phyloP scores from a whole-genome alignment of 1,140 invertebrate species.

The Anastatus disparis region DNA sequence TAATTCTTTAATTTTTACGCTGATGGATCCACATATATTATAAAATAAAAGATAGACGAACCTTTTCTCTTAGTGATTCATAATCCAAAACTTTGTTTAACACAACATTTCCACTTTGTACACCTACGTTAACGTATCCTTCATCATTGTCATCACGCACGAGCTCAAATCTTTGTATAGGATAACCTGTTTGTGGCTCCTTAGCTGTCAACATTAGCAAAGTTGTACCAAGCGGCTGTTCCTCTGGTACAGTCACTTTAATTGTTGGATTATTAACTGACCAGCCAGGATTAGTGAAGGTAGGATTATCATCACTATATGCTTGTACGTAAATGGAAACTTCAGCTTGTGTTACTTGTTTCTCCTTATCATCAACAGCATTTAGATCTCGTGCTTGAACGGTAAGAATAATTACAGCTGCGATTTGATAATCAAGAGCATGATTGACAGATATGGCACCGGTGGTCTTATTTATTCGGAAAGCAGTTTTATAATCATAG shows the following conservation, averaged over 20 bases:
- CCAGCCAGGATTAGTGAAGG: conserved; percentile 79
- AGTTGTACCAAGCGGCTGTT: conserved; percentile 81
- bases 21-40: background rate
- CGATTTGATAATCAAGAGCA: conserved; percentile 79
- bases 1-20: background rate
- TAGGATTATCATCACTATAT: conserved; percentile 81
- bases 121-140: conserved; percentile 70
- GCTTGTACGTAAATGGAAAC: conserved; percentile 84
- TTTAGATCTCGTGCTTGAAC: conserved; percentile 80
- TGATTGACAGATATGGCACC: conserved; percentile 79
- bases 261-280: conserved; percentile 75
- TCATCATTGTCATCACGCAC: conserved; percentile 60
- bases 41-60: conserved; percentile 50
- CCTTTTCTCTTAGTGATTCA: conserved; percentile 74
- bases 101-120: conserved; percentile 76
- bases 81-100: conserved; percentile 80
- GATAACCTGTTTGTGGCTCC: conserved; percentile 75
- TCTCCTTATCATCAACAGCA: conserved; percentile 73
- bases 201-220: conserved; percentile 79
- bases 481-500: conserved; percentile 76
- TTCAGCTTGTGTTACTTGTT: conserved; percentile 75
- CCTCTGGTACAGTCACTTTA: conserved; percentile 77
- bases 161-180: conserved; percentile 73
- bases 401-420: conserved; percentile 82
- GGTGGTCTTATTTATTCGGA: conserved; percentile 75